phyloP scores from a whole-genome alignment of 2,797 vertebrate genomes.

The Callimico goeldii region DNA sequence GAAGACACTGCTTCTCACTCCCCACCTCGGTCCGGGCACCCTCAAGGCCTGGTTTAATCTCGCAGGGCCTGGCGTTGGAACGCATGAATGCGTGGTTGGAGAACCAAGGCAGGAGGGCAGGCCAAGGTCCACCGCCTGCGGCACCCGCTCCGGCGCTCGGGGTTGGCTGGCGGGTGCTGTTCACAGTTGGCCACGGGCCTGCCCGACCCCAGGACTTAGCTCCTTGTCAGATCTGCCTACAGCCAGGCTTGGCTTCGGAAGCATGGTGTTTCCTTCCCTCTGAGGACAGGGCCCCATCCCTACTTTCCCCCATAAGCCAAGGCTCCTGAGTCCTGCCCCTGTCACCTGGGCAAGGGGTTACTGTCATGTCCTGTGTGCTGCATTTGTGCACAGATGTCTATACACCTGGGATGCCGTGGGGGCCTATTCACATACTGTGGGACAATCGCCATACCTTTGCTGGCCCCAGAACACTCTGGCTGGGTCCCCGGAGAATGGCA shows the following conservation, averaged over 20 bases:
- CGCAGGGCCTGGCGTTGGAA: constrained; percentile 15
- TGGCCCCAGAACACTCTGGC: not conserved
- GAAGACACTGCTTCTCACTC: not conserved
- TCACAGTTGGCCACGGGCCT: not conserved
- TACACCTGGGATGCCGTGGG: not conserved
- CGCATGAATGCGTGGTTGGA: not conserved
- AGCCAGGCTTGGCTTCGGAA: not conserved
- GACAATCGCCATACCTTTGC: not conserved
- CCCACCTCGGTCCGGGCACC: not conserved
- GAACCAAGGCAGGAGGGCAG: constrained; percentile 26
- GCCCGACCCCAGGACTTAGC: not conserved
- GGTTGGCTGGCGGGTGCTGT: not conserved
- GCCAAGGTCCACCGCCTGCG: constrained; percentile 48
- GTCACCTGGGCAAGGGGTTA: not conserved
- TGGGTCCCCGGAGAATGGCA: not conserved
- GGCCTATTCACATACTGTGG: not conserved
- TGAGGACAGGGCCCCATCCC: not conserved
- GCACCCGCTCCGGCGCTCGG: not conserved
- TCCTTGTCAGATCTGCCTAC: not conserved
- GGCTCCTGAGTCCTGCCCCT: not conserved
- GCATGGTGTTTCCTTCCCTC: not conserved
- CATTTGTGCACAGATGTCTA: not conserved
- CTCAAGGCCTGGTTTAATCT: not conserved
- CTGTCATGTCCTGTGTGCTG: rapidly evolving
- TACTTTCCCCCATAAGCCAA: not conserved